Evolutionary conservation across 2,797 vertebrate genomes (phyloP).

Genomic region (Micrastur ruficollis): DNA sequence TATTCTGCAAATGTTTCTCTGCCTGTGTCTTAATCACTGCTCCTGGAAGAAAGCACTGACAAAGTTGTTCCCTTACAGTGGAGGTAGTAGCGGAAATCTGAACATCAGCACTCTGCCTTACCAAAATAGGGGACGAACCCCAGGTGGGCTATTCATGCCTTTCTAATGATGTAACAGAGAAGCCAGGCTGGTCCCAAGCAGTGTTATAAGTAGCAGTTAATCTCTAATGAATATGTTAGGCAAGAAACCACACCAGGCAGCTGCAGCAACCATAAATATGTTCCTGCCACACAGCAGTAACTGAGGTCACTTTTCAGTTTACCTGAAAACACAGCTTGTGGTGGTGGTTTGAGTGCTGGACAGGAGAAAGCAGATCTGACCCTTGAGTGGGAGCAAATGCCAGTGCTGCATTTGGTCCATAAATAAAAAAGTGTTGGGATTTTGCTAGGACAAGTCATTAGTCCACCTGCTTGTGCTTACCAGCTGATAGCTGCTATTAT

Average conservation of each 20-base stretch:
- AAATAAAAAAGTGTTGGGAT: neutral
- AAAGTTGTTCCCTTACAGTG: accelerated
- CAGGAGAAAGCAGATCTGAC: neutral
- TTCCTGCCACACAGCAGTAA: neutral
- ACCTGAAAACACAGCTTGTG: neutral
- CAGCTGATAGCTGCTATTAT: conserved; percentile 9
- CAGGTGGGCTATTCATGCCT: neutral
- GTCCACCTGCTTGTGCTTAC: neutral
- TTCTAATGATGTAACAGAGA: neutral
- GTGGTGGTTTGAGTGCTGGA: neutral
- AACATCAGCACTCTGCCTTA: neutral
- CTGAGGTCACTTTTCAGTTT: neutral
- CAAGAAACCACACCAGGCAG: neutral
- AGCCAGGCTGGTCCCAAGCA: neutral
- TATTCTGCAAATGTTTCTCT: neutral
- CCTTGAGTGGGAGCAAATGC: neutral
- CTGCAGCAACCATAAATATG: neutral
- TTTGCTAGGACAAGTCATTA: neutral
- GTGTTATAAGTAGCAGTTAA: neutral
- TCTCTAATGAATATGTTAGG: neutral
- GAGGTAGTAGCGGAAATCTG: neutral
- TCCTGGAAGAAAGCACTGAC: neutral
- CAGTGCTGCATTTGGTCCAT: neutral
- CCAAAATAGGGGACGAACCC: neutral
- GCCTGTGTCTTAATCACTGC: neutral